phyloP scores from a whole-genome alignment of 2,888 invertebrate genomes.

The Nomada goodeniana region DNA sequence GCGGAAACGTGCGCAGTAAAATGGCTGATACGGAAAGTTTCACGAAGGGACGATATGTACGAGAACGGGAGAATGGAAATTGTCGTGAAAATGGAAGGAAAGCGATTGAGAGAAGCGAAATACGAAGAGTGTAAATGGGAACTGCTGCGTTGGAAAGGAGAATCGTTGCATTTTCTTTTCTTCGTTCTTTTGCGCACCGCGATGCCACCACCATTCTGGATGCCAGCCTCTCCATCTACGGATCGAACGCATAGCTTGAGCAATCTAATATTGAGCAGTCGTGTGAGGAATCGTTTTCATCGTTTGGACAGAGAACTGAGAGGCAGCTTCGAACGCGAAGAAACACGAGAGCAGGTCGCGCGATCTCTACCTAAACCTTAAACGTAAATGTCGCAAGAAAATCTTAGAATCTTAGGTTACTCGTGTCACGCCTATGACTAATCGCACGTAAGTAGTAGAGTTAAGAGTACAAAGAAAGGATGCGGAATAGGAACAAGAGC shows the following conservation, averaged over 20 bases:
- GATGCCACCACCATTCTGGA: constrained; percentile 5
- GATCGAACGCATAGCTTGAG: constrained; percentile 55
- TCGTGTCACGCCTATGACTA: constrained; percentile 33
- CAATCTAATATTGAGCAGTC: constrained; percentile 70
- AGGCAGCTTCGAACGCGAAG: background rate
- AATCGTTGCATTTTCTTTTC: background rate
- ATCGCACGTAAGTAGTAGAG: constrained; percentile 21
- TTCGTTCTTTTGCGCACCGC: constrained; percentile 17
- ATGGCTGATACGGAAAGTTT: constrained; percentile 4
- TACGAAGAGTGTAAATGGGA: background rate
- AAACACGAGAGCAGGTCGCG: background rate
- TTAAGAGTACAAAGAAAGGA: constrained; percentile 42
- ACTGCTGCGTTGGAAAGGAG: background rate
- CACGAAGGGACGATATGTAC: background rate
- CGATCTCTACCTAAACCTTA: constrained; percentile 12
- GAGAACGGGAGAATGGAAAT: background rate
- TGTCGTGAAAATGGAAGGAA: background rate
- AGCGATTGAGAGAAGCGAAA: background rate
- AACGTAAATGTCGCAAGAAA: constrained; percentile 28
- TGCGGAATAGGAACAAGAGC: constrained; percentile 55
- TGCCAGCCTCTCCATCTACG: constrained; percentile 6
- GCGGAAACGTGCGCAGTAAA: constrained; percentile 2
- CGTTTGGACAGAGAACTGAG: constrained; percentile 12
- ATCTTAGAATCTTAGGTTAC: constrained; percentile 42
- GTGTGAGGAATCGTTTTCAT: constrained; percentile 37